phyloP scores from a whole-genome alignment of 2,888 invertebrate genomes.

The Synergus umbraculus region DNA sequence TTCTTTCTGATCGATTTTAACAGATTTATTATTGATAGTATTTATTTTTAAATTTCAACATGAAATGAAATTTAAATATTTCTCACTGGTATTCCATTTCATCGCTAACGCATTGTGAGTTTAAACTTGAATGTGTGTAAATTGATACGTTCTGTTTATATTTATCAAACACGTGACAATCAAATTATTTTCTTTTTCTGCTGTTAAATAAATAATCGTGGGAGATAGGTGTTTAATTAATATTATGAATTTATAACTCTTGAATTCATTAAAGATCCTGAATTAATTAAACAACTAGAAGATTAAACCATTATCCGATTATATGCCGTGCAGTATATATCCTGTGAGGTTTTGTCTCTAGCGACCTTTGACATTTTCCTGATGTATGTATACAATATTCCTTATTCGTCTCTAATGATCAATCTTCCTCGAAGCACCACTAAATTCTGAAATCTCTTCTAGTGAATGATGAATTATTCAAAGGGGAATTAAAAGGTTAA shows the following conservation, averaged over 20 bases:
- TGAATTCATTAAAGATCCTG: neutral
- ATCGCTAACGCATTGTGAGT: neutral
- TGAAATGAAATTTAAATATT: no score
- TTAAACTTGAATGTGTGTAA: neutral
- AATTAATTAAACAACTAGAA: neutral
- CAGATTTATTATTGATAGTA: no score
- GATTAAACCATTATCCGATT: slow-evolving; percentile 16
- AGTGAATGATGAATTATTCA: slow-evolving; percentile 9
- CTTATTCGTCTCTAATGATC: slow-evolving; percentile 19
- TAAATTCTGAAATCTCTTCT: neutral
- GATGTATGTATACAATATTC: neutral
- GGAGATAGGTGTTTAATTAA: no score
- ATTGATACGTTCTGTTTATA: no score
- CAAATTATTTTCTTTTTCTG: neutral
- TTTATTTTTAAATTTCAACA: no score
- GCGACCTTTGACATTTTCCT: slow-evolving; percentile 10
- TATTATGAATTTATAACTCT: no score
- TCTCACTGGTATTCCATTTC: no score
- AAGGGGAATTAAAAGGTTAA: neutral
- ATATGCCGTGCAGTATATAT: neutral
- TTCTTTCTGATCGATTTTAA: no score
- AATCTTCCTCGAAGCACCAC: neutral
- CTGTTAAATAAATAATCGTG: no score
- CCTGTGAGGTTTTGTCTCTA: neutral
- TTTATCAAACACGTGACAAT: no score